These are phyloP conservation scores for Adelges cooleyi DNA, from an alignment of 1,140 invertebrate genomes.

Conservation along the genomic window DNA sequence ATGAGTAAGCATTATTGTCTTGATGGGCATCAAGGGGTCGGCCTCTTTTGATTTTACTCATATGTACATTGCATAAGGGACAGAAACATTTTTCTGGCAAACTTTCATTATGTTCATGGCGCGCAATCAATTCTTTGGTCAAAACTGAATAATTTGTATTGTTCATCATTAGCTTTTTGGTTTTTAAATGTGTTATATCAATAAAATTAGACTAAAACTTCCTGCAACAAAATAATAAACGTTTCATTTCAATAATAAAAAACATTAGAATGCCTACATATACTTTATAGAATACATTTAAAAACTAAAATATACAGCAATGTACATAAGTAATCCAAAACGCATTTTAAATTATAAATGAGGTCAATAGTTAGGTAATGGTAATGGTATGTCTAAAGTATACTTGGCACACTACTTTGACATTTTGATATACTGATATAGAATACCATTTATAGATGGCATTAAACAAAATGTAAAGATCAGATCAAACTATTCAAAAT, in stretches of 20 bases:
- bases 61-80: slow-evolving; percentile 4
- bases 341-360: neutral
- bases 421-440: neutral
- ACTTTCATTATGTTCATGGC: neutral
- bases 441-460: slow-evolving; percentile 14
- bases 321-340: neutral
- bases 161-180: neutral
- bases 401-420: slow-evolving; percentile 2
- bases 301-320: neutral
- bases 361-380: slow-evolving; percentile 15
- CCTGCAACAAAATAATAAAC: neutral
- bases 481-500: neutral
- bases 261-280: neutral
- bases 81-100: slow-evolving; percentile 18
- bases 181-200: neutral
- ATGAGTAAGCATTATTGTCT: slow-evolving; percentile 2
- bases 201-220: neutral
- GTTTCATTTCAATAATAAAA: neutral
- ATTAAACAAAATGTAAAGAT: slow-evolving; percentile 3
- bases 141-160: slow-evolving; percentile 6
- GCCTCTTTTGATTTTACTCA: slow-evolving; percentile 10
- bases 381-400: neutral
- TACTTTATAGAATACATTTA: neutral
- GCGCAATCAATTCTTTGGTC: neutral
- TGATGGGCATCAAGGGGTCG: slow-evolving; percentile 16